Evolutionary conservation across 1,140 invertebrate genomes (phyloP), one percentile per base, ranked within the genome.

Genomic region (Lepidostoma basale): DNA sequence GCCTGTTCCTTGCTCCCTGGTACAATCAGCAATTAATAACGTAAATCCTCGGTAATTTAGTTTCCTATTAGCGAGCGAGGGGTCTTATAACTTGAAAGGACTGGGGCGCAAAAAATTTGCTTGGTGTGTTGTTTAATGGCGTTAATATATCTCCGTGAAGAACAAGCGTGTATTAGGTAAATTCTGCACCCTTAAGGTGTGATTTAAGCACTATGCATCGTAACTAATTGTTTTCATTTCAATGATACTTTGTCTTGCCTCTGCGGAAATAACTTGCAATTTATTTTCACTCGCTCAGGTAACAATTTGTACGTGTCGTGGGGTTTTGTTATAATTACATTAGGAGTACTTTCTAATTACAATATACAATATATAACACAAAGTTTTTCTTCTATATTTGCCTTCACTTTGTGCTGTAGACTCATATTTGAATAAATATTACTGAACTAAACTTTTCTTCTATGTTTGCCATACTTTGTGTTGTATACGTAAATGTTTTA

Each of bases 31-130:
- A 40, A 58, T 66, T 58, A 66, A 66, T 66, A 66, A 22, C 63
- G 18, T 39, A 66, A 66, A 58, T 66, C 45, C 63, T 58, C 39
- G 36, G 63, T 58, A 66, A 66, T 66, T 66, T 42, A 58, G 63
- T 56, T 66, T 66, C 49, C 62, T 54, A 64, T 64, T 64, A 64
- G 62, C 33, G 33, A 47, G 28, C 28, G 20, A n/a, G 26, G 30
- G 18, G 1, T 8, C 25, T 20, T 16, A 28, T 47, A 45, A 1
- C 22, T 22, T 16, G 2, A 33, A 33, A 22, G 44, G 9, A 20
- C 12, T 25, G 26, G n/a, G 44, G 22, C 28, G 58, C 40, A 60
- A 60, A 60, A 62, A 62, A 63, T 26, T 22, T 56, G 18, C 54
- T 16, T 28, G 4, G 47, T 52, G 9, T 52, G 12, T 52, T 52